Evolutionary conservation across 2,113 vertebrate genomes (phyloP).

Genomic region (Donacobius atricapilla): DNA sequence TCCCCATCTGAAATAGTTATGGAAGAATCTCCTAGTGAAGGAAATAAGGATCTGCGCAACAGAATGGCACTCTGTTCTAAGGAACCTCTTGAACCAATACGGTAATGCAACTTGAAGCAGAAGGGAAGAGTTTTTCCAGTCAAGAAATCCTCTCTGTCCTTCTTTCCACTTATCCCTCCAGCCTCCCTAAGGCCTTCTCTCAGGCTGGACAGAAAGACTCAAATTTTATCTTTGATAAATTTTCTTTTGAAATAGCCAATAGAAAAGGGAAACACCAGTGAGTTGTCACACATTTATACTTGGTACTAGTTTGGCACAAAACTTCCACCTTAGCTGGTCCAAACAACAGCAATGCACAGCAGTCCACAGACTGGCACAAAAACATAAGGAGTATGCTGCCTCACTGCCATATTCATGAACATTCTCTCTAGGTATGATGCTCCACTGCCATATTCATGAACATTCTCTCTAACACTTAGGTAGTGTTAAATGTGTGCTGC

Average conservation of each 20-base stretch:
- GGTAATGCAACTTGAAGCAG: background rate
- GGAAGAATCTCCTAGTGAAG: background rate
- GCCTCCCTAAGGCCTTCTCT: background rate
- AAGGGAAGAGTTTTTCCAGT: background rate
- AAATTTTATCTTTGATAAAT: background rate
- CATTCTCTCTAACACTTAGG: background rate
- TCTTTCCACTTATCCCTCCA: background rate
- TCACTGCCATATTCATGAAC: background rate
- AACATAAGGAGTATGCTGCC: background rate
- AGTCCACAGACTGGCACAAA: background rate
- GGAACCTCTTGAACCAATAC: background rate
- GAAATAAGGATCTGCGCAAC: background rate
- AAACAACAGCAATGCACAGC: background rate
- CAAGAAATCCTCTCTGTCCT: background rate
- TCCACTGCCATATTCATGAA: background rate
- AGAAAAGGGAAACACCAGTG: background rate
- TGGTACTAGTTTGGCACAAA: background rate
- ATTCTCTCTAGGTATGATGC: background rate
- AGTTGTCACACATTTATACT: background rate
- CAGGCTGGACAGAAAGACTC: background rate
- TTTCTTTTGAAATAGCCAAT: background rate
- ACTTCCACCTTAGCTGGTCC: background rate
- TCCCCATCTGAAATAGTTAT: background rate
- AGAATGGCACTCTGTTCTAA: background rate
- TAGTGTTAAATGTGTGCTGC: background rate